Conservation (phyloP, 2,113 vertebrate genomes). For the Ifrita kowaldi region DNA sequence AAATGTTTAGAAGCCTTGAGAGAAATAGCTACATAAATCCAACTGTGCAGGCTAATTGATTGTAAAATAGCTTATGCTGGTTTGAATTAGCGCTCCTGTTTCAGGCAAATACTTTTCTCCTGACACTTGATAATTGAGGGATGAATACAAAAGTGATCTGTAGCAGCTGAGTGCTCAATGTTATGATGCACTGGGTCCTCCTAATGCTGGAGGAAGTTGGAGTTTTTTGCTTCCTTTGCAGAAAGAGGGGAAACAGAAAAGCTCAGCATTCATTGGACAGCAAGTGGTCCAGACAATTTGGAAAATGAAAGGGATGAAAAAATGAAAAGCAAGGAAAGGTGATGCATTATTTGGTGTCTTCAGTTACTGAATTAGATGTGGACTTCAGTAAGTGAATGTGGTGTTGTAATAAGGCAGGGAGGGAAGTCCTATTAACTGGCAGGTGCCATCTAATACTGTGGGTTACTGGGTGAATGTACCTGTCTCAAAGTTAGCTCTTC, state of each 20-base stretch:
- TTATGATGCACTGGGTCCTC: background rate
- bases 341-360: background rate
- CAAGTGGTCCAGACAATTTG: background rate
- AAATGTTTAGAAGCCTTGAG: background rate
- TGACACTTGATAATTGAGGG: background rate
- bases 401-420: no score
- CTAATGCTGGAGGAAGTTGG: background rate
- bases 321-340: background rate
- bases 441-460: background rate
- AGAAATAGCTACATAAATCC: background rate
- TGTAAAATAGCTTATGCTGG: background rate
- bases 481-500: background rate
- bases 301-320: background rate
- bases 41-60: background rate
- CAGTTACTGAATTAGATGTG: background rate
- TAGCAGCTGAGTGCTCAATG: accelerated
- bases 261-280: accelerated
- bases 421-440: background rate
- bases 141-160: background rate
- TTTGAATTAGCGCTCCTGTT: background rate
- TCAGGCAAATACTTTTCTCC: background rate
- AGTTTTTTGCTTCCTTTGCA: background rate
- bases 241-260: background rate
- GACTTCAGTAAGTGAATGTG: background rate
- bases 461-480: background rate